These are phyloP conservation scores for Sinotaia quadrata DNA, from an alignment of 2,888 invertebrate species.

Conservation along the genomic window DNA sequence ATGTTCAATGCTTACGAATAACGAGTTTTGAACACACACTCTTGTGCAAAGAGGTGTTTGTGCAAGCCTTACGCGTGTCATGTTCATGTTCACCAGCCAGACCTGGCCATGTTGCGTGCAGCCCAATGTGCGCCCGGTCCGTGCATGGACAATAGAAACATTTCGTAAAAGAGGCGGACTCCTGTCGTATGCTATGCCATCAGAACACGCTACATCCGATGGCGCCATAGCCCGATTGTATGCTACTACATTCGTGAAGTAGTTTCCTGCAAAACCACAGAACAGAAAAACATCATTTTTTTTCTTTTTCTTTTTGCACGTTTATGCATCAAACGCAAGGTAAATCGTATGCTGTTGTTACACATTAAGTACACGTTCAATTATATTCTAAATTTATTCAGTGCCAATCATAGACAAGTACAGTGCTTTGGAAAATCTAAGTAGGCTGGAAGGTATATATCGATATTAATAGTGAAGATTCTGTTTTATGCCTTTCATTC, in stretches of 20 bases:
- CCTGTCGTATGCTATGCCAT: constrained; percentile 49
- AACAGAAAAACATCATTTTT: no score
- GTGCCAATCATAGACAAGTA: no score
- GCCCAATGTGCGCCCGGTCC: constrained; percentile 9
- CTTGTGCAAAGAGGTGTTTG: constrained; percentile 2
- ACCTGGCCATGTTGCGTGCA: constrained; percentile 20
- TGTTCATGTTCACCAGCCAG: constrained; percentile 32
- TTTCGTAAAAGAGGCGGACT: constrained; percentile 20
- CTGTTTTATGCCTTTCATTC: no score
- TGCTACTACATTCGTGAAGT: constrained; percentile 49
- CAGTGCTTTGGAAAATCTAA: no score
- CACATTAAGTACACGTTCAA: no score
- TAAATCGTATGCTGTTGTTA: no score
- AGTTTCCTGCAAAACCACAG: constrained; percentile 48
- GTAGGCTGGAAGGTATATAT: no score
- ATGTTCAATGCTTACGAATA: not conserved
- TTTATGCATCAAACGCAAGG: no score
- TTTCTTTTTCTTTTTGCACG: no score
- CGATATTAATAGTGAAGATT: no score
- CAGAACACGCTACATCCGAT: constrained; percentile 50
- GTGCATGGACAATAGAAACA: constrained; percentile 3
- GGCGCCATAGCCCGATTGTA: constrained; percentile 53
- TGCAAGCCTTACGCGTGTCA: constrained; percentile 21
- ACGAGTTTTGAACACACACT: constrained; percentile 8
- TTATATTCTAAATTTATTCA: no score